Evolutionary conservation across 2,888 invertebrate genomes (phyloP).

Genomic region (Brachycybe producta): DNA sequence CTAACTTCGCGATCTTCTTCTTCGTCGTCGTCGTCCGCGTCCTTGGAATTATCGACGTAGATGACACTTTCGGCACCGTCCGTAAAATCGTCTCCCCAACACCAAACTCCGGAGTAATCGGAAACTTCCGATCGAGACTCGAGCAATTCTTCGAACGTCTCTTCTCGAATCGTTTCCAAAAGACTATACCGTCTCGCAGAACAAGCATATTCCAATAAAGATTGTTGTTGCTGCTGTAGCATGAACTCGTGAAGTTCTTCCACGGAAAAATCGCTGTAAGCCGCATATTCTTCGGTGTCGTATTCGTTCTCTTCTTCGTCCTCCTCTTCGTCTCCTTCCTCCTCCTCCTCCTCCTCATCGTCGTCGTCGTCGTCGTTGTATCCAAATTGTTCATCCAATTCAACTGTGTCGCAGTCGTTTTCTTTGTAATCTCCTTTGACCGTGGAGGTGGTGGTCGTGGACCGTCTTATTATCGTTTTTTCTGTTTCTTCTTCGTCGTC

Average conservation of each 20-base stretch:
- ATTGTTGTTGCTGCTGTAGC: constrained; percentile 11
- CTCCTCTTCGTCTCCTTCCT: constrained; percentile 10
- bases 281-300: constrained; percentile 5
- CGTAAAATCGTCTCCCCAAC: constrained; percentile 40
- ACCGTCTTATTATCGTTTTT: too few species aligned
- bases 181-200: constrained; percentile 9
- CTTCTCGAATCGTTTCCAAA: constrained; percentile 76
- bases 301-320: background rate
- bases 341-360: constrained; percentile 12
- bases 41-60: constrained; percentile 14
- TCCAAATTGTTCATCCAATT: constrained; percentile 9
- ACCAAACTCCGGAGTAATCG: constrained; percentile 20
- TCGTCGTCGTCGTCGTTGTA: constrained; percentile 10
- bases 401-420: background rate
- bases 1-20: background rate
- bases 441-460: too few species aligned
- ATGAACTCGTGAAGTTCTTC: constrained; percentile 10
- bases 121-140: constrained; percentile 47
- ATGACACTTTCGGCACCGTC: constrained; percentile 51
- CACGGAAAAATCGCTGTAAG: background rate
- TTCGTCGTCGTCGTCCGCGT: constrained; percentile 1
- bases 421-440: background rate
- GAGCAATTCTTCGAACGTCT: constrained; percentile 70
- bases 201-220: background rate
- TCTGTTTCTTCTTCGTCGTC: background rate